Base-by-base conservation (phyloP, 1,140 invertebrate genomes). In the Oedothorax gibbosus region DNA sequence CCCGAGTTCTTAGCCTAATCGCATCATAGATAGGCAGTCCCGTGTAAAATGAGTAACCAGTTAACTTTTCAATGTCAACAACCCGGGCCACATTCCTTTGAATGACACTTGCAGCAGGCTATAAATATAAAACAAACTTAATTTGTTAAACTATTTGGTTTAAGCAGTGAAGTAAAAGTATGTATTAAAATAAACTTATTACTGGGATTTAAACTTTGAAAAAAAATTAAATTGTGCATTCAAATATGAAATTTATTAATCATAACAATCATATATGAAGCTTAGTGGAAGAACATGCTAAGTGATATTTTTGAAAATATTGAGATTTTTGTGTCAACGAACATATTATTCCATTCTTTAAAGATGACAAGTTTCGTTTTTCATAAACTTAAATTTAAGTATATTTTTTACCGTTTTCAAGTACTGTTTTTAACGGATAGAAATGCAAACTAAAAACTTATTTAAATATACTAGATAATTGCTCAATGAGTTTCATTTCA, bases 31-130 rank as follows among this genome's bases (percentile, higher is more conserved):
- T 60, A 65, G 85, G 77, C 9, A 86, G 35, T 7, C 53, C 53
- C 18, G 77, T 86, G 49, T 66, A 86, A 75, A 86, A 86, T 65
- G 76, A 80, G 11, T 80, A 50, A 9, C 85, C 85, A 66, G 85
- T 80, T 50, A 86, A 68, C 0, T 80, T 77, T 80, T 86, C 85
- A 56, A 86, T 54, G 18, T 79, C 85, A 0, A 68, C 62, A 57
- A 86, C 60, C 18, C 76, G 56, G 57, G 85, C 85, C 11, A 64
- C 56, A 75, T 86, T 77, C 50, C 60, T 86, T 54, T 50, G 18
- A 15, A 85, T 78, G 8, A 78, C 9, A 3, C 15, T 51, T 18
- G 12, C 11, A 10, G 51, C 62, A 62, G 75, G 12, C 83, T 85
- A 35, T 21, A 85, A 85, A 12, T 49, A 68, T 68, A 65, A 73